Evolutionary conservation across 2,888 invertebrate genomes (phyloP).

Genomic region (Meteorus colon): DNA sequence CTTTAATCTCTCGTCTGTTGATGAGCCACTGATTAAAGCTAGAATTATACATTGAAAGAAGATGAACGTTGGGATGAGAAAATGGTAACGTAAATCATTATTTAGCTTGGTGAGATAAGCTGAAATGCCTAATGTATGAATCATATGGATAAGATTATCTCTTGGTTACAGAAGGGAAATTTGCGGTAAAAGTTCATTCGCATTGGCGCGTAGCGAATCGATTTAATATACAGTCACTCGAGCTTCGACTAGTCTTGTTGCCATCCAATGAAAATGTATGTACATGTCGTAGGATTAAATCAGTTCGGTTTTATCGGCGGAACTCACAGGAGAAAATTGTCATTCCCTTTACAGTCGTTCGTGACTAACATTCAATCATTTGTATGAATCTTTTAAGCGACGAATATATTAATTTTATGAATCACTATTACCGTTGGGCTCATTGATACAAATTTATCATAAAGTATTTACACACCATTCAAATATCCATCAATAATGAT

Average conservation of each 20-base stretch:
- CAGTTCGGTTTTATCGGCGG: not conserved
- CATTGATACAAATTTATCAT: not conserved
- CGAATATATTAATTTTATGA: too few relatives aligned
- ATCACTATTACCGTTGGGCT: too few relatives aligned
- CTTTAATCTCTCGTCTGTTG: too few relatives aligned
- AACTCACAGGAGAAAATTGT: not conserved
- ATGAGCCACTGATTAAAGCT: too few relatives aligned
- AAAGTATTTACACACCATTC: not conserved
- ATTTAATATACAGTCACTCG: constrained; percentile 14
- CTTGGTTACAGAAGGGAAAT: constrained; percentile 18
- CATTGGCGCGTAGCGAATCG: constrained; percentile 20
- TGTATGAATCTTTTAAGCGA: not conserved
- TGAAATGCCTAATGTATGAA: constrained; percentile 5
- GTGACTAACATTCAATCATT: not conserved
- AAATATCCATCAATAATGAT: not conserved
- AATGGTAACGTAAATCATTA: not conserved
- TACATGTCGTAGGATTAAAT: not conserved
- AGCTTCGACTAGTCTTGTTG: not conserved
- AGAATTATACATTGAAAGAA: not conserved
- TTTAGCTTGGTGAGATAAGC: not conserved
- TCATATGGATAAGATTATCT: constrained; percentile 22
- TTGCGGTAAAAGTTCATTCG: constrained; percentile 22
- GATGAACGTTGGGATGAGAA: not conserved
- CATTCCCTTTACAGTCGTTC: not conserved
- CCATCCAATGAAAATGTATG: not conserved